Base-by-base conservation (phyloP, 2,888 invertebrate genomes). In the Celastrina argiolus region DNA sequence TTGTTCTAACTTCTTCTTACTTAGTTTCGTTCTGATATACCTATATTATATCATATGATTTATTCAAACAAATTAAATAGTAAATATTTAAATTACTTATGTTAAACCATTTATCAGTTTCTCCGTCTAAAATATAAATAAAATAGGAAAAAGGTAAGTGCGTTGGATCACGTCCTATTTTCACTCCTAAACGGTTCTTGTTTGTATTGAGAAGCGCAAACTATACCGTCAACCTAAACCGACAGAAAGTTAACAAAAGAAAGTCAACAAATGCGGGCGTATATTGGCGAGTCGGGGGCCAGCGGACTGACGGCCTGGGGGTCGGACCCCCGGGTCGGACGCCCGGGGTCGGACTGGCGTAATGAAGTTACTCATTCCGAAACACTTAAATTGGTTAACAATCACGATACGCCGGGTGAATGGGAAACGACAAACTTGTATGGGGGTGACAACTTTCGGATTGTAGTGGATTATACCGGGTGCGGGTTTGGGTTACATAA, bases 221-320 rank as follows among this genome's bases (percentile, higher is more conserved):
- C 61, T 59, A 18, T 16, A 16, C 59, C 18, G 59, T 42, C 36
- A 68, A 66, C 71, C 71, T 72, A 72, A 72, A 72, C 66, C 68
- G 68, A 72, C 71, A 76, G 72, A 72, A 74, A 81, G 79, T 76
- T 78, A 67, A 81, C 83, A 81, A 83, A 85, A 84, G 84, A 83
- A 84, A 79, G 79, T 80, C 81, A 82, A 83, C 81, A 83, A 75
- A 74, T 75, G 81, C 76, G 75, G 78, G 74, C 71, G 69, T 72
- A 68, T 69, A 72, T 71, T 69, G 68, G 69, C 72, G 79, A 83
- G 83, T 82, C 81, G 72, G 79, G 79, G 79, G 79, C 79, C 31
- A n/a, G 16, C 42, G 45, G 18, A 8, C 45, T 18, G 72, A 78
- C 16, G 45, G 45, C 18, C 45, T 80, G 83, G 75, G 72, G 72